Conservation (phyloP, 1,140 invertebrate genomes). For the Steinernema khuongi region DNA sequence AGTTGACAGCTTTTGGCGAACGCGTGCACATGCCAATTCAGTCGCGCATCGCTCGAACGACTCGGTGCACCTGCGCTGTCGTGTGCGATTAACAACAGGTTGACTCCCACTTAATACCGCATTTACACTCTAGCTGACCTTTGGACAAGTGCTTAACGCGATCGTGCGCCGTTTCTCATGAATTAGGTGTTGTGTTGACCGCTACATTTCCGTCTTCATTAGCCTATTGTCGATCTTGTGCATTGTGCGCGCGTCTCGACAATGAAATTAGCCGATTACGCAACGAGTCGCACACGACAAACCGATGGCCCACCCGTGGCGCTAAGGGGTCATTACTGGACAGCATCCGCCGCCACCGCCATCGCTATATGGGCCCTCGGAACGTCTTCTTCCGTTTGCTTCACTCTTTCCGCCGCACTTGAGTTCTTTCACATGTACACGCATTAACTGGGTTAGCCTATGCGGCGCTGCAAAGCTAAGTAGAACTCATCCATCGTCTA, state of each 20-base stretch:
- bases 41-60: not conserved
- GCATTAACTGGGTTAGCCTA: too few species aligned
- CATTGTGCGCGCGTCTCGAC: not conserved
- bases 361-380: too few species aligned
- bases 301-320: constrained; percentile 1
- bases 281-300: constrained; percentile 3
- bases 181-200: not conserved
- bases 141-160: not conserved
- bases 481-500: too few species aligned
- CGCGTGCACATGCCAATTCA: not conserved
- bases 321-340: constrained; percentile 11
- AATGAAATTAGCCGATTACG: constrained; percentile 11
- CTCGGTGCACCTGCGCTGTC: constrained; percentile 8
- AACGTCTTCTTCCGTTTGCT: not conserved
- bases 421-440: too few species aligned
- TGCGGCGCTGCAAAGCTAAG: too few species aligned
- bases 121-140: not conserved
- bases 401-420: not conserved
- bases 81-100: not conserved
- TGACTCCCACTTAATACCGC: not conserved
- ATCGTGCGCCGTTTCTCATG: too few species aligned
- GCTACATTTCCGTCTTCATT: not conserved
- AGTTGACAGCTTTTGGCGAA: constrained; percentile 8
- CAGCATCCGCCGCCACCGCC: not conserved
- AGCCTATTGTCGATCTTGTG: constrained; percentile 3